A percentile compares a stretch with the other conserved stretches of the same genome.
These are phyloP conservation scores for Notothenia rossii DNA, from an alignment of 2,113 vertebrate genomes.

Conservation along the genomic window DNA sequence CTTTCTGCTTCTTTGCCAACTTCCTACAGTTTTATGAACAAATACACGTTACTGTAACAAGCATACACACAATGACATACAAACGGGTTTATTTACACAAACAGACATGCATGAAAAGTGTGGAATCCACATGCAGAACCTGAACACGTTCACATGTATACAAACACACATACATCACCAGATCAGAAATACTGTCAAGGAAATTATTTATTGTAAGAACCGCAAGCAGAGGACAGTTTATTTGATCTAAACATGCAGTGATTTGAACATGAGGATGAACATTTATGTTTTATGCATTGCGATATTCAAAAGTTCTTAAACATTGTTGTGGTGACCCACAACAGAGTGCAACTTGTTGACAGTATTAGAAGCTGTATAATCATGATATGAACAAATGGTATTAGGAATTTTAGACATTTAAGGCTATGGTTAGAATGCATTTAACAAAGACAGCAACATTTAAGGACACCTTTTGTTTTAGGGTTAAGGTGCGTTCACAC, in stretches of 20 bases:
- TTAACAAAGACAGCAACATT: too few relatives aligned
- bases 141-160: background rate
- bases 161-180: background rate
- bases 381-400: too few relatives aligned
- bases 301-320: background rate
- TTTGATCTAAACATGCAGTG: background rate
- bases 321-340: too few relatives aligned
- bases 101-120: background rate
- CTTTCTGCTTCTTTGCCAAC: conserved; percentile 99
- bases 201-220: background rate
- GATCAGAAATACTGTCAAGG: background rate
- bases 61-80: background rate
- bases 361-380: background rate
- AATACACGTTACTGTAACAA: background rate
- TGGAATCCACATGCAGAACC: background rate
- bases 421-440: too few relatives aligned
- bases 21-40: conserved; percentile 87
- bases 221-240: background rate
- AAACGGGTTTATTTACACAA: background rate
- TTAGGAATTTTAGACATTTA: too few relatives aligned
- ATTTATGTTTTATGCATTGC: background rate
- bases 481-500: too few relatives aligned
- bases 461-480: too few relatives aligned
- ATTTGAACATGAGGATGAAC: background rate
- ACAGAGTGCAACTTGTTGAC: background rate